Evolutionary conservation across 2,888 invertebrate genomes (phyloP), one percentile per base, ranked within the genome.

Genomic region (Hydropsyche betteni): DNA sequence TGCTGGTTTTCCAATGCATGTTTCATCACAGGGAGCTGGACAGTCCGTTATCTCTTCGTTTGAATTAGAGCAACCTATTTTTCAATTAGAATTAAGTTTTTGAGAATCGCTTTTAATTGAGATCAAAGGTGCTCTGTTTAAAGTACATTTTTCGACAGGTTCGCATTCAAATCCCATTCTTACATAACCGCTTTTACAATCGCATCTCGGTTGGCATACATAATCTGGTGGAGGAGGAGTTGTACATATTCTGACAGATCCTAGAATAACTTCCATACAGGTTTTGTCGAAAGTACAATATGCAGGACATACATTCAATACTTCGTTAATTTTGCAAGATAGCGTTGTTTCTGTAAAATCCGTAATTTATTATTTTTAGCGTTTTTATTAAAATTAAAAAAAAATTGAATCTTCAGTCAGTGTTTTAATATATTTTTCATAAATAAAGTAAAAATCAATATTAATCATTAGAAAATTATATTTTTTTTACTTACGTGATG

Each of bases 241-340:
- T 34, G 73, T 51, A 64, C 74, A 74, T 6, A 64, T 44, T 50
- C 64, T 64, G 8, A 74, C 24, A 16, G 38, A 44, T 36, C 74
- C 74, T 10, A 6, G 4, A 12, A 68, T 14, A 6, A 68, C 36
- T 58, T 55, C 34, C 5, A 5, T 14, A 64, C 74, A 74, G 14
- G 24, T 51, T 5, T 74, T 14, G 10, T 74, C 74, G 50, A 74
- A 74, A 5, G 74, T 14, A 24, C 74, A 74, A 33, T 68, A 74
- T 8, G n/a, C 52, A 16, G 55, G 33, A 44, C 74, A 74, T 8
- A n/a, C 14, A 16, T 69, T 74, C 12, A 33, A 69, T 10, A 53
- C 68, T 55, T 74, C 74, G 16, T 69, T 74, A 36, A 12, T 33
- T 55, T 34, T 55, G 38, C 64, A 64, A 5, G 6, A 7, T 6